phyloP scores from a whole-genome alignment of 2,797 vertebrate species.

The Onychomys arenicola region DNA sequence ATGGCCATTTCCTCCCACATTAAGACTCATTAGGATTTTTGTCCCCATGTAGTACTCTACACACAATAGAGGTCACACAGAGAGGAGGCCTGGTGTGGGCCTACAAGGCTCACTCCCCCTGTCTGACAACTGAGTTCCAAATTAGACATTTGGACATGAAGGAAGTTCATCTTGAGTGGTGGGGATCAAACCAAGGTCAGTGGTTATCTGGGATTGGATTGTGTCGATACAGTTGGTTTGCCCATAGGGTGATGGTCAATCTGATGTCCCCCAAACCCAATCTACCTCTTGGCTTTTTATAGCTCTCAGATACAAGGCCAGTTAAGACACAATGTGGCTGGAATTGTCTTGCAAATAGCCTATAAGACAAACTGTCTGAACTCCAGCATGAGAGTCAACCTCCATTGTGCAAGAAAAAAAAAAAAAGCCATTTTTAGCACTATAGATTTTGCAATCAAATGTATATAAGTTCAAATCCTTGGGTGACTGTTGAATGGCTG shows the following conservation, averaged over 20 bases:
- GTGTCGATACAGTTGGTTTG: background rate
- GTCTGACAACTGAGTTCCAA: conserved; percentile 51
- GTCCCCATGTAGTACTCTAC: conserved; percentile 72
- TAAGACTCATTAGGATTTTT: conserved; percentile 76
- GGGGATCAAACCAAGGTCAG: conserved; percentile 42
- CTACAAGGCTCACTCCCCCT: background rate
- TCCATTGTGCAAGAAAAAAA: background rate
- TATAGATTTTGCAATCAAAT: background rate
- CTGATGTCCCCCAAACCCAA: background rate
- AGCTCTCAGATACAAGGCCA: background rate
- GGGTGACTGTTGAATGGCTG: background rate
- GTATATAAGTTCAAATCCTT: conserved; percentile 26
- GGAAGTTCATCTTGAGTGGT: conserved; percentile 10
- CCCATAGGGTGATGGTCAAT: background rate
- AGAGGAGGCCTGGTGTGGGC: conserved; percentile 5
- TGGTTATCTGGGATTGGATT: background rate
- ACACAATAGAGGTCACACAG: conserved; percentile 78
- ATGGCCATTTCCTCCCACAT: conserved; percentile 79
- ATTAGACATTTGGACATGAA: conserved; percentile 17
- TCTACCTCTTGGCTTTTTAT: background rate
- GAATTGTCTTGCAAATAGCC: conserved; percentile 50
- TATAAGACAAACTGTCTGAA: conserved; percentile 6
- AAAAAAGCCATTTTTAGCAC: background rate
- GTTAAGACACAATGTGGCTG: background rate
- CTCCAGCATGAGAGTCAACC: background rate